Base-by-base conservation (phyloP, 1,140 invertebrate species). In the Drosophila orosa region DNA sequence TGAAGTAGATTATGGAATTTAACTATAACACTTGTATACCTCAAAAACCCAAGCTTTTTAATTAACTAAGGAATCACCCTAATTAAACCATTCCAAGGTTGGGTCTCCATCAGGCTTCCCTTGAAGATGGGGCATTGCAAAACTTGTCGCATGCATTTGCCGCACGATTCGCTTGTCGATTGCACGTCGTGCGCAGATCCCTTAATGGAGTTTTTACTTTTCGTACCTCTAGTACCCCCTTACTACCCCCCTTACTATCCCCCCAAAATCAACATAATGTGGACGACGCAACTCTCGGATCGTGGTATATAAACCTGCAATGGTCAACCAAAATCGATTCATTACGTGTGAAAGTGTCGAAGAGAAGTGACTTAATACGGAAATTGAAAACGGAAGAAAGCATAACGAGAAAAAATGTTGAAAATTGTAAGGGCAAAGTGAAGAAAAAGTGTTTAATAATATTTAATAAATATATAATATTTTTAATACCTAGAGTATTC, bases 131-230 rank as follows among this genome's bases (percentile, higher is more conserved):
- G 37, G 42, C 24, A 85, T 87, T 86, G 78, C 83, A 80, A 85
- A 85, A 85, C 83, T 67, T 74, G 82, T 66, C 71, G 75, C 83
- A 69, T 82, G 83, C 83, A 87, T 87, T 87, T 78, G 79, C 62
- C 60, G 79, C 83, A 86, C 83, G 83, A 86, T 82, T 83, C 42
- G 74, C 83, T 86, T 87, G 83, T 87, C 72, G 74, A 79, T 79
- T 67, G 71, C 60, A 87, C 83, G 83, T 85, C 76, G 74, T 86
- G 82, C 68, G 66, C 29, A 72, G 82, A 48, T 78, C 74, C 74
- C 66, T 68, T 87, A 87, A 87, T 82, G 79, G 82, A 85, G 82
- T 81, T 87, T 76, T 61, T 65, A 58, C 68, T 56, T 66, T 60
- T 80, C 69, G 60, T 44, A 65, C 37, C 47, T 47, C 25, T 35